These are phyloP conservation scores for Parascotia fuliginaria DNA, from an alignment of 2,888 invertebrate genomes.

Conservation along the genomic window DNA sequence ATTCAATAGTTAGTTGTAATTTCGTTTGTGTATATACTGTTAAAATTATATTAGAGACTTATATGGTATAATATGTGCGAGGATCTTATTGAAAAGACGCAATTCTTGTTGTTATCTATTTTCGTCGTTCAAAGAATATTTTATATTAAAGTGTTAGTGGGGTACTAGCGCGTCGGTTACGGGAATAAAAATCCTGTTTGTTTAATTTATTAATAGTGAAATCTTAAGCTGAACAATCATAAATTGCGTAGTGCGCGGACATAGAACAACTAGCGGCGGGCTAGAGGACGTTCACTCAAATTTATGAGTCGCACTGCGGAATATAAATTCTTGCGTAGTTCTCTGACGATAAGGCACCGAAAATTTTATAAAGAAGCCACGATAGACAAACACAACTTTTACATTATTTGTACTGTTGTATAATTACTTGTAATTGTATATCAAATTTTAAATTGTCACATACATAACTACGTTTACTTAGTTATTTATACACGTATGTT, in stretches of 20 bases:
- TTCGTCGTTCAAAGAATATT: constrained; percentile 42
- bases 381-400: constrained; percentile 14
- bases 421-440: too few relatives aligned
- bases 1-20: constrained; percentile 43
- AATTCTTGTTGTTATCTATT: constrained; percentile 35
- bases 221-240: constrained; percentile 74
- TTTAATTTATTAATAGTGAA: constrained; percentile 62
- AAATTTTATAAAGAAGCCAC: constrained; percentile 66
- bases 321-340: constrained; percentile 79
- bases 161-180: constrained; percentile 22
- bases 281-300: constrained; percentile 76
- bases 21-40: constrained; percentile 27
- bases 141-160: constrained; percentile 43
- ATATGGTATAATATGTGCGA: constrained; percentile 31
- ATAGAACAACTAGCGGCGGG: constrained; percentile 72
- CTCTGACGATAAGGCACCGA: constrained; percentile 65
- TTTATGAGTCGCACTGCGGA: constrained; percentile 84
- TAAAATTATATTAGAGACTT: constrained; percentile 34
- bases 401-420: neutral
- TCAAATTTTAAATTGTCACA: too few relatives aligned
- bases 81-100: constrained; percentile 39
- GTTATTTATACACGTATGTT: too few relatives aligned
- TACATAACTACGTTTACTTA: too few relatives aligned
- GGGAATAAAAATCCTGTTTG: constrained; percentile 40
- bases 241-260: constrained; percentile 69